These are phyloP conservation scores for Latrodectus hesperus DNA, from an alignment of 2,888 invertebrate genomes.

Conservation along the genomic window DNA sequence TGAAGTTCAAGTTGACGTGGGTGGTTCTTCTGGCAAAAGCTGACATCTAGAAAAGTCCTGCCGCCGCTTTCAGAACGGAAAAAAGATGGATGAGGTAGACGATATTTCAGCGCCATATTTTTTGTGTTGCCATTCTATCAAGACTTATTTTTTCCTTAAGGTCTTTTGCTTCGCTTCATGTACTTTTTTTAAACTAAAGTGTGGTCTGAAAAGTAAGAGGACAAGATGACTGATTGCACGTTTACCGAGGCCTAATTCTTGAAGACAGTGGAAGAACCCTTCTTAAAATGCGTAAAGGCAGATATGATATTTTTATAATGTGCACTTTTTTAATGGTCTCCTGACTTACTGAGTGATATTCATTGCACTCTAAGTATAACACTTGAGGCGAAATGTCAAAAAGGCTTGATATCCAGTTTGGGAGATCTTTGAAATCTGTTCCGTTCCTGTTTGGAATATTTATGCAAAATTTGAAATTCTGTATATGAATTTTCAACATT, in stretches of 20 bases:
- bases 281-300: constrained; percentile 19
- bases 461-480: too few relatives aligned
- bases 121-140: constrained; percentile 15
- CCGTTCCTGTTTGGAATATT: too few relatives aligned
- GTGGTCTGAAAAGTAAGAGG: constrained; percentile 35
- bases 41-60: constrained; percentile 42
- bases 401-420: too few relatives aligned
- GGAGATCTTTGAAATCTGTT: too few relatives aligned
- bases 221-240: constrained; percentile 64
- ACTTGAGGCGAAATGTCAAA: too few relatives aligned
- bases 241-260: constrained; percentile 63
- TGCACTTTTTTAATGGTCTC: background rate
- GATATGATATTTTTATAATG: background rate
- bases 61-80: constrained; percentile 31
- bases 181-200: constrained; percentile 18
- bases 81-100: constrained; percentile 64
- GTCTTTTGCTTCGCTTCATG: constrained; percentile 15
- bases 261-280: constrained; percentile 42
- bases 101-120: constrained; percentile 61
- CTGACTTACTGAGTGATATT: too few relatives aligned
- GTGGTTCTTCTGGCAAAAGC: constrained; percentile 41
- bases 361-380: too few relatives aligned
- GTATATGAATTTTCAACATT: too few relatives aligned
- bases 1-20: constrained; percentile 52
- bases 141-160: background rate